Base-by-base conservation (phyloP, 2,113 vertebrate species). In the Synodontis membranacea region DNA sequence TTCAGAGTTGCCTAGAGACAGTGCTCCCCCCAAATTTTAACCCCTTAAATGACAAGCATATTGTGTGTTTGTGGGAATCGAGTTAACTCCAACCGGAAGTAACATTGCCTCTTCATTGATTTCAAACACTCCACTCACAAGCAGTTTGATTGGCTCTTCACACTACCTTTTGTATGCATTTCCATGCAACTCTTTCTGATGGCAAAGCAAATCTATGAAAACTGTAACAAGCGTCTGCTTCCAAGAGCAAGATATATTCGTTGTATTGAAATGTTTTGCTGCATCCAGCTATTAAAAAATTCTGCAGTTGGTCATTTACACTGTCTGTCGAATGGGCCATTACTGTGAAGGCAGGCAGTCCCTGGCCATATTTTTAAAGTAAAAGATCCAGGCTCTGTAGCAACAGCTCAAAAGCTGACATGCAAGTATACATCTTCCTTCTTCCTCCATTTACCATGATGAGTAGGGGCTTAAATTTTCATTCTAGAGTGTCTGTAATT, bases 401-500 rank as follows among this genome's bases (percentile, higher is more conserved):
- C 44, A 28, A 50, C 14, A 10, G 14, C 74, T 78, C 46, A 34
- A 79, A 34, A 34, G 75, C 48, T 76, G 46, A 48, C 50, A 34
- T 50, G 46, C 48, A 54, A 54, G 50, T 42, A 11, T 25, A 54
- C n/a, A 52, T 79, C n/a, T 54, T 34, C 74, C 2, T 78, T 50
- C 46, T 78, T n/a, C 72, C 46, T 31, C 19, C 8, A 25, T 79
- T 54, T 79, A 37, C 50, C 17, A 11, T 52, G n/a, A 79, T 79
- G 17, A 78, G 7, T 10, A 21, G 19, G n/a, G 76, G 54, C n/a
- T 79, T 79, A 79, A 79, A 54, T 54, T 79, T 37, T 54, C 31
- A 79, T 52, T 82, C 80, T 31, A 28, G 70, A 31, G 39, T 85
- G 83, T 82, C 39, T 64, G 80, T 64, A 64, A 82, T 82, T 64